Evolutionary conservation across 2,888 invertebrate species (phyloP), one percentile per base, ranked within the genome.

Genomic region (Dicyrtomina minuta): DNA sequence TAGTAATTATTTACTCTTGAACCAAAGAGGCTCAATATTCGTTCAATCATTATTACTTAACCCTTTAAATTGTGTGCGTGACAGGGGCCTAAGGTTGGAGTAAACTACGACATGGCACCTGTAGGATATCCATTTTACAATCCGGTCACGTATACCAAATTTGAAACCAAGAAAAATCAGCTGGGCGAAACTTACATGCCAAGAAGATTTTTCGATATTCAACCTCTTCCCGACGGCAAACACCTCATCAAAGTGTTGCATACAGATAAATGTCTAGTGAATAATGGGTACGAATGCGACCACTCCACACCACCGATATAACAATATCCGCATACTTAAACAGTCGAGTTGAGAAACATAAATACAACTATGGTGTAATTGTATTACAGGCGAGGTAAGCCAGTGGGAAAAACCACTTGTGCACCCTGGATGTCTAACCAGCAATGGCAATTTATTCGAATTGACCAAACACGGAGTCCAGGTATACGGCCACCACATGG

Each of bases 251-350:
- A 66, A 24, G 44, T 70, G 26, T 55, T 70, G 13, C 70, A 70
- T 44, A 66, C 70, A 15, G 70, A 70, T 44, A 70, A 70, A 20
- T 70, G 70, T 43, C 41, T 70, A 20, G 70, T 70, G 15, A 70
- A 70, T 46, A 70, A 67, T 39, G 70, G 70, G 70, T 70, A 70
- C 33, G 59, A n/a, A n/a, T n/a, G n/a, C n/a, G n/a, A n/a, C n/a
- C n/a, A 51, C 8, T 51, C 12, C 17, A n/a, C n/a, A n/a, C n/a
- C n/a, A n/a, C n/a, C n/a, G n/a, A n/a, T n/a, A 43, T 43, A 8
- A 43, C 8, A 43, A 12, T 43, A 43, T 43, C 13, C 8, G 43
- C 43, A 43, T 43, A 43, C 13, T 43, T 43, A 8, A 43, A 8
- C 43, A 43, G 8, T 13, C 43, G 10, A 43, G 13, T 12, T 51